phyloP scores from a whole-genome alignment of 1,140 invertebrate species.

The Cepaea nemoralis region DNA sequence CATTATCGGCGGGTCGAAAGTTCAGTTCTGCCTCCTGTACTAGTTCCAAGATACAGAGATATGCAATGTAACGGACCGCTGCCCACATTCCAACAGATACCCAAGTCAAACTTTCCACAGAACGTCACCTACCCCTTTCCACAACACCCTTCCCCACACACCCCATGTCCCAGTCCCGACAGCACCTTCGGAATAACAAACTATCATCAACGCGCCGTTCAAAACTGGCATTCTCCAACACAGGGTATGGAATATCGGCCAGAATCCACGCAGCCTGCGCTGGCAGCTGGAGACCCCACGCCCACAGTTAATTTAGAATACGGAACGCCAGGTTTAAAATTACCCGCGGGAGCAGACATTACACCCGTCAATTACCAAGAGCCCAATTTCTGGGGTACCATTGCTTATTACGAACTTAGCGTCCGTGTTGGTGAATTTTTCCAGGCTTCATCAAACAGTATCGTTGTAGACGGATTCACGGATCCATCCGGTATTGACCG shows the following conservation, averaged over 20 bases:
- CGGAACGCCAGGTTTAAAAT: background rate
- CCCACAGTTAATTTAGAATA: background rate
- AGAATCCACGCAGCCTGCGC: background rate
- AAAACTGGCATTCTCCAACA: no score
- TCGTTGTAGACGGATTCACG: slow-evolving; percentile 96
- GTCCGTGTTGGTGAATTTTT: slow-evolving; percentile 95
- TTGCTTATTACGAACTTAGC: slow-evolving; percentile 96
- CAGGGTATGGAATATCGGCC: background rate
- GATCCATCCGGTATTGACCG: slow-evolving; percentile 89
- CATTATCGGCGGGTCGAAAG: slow-evolving; percentile 86
- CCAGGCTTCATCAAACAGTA: slow-evolving; percentile 89
- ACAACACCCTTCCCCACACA: slow-evolving; percentile 58
- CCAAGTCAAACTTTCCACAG: slow-evolving; percentile 92
- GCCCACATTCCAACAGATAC: slow-evolving; percentile 83
- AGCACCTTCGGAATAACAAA: no score
- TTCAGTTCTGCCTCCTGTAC: slow-evolving; percentile 91
- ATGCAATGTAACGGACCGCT: slow-evolving; percentile 85
- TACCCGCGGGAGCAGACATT: background rate
- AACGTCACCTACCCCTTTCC: slow-evolving; percentile 85
- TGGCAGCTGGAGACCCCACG: background rate
- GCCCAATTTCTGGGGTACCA: slow-evolving; percentile 94
- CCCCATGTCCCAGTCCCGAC: slow-evolving; percentile 64
- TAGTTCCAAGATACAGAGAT: slow-evolving; percentile 95
- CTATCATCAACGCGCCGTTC: no score
- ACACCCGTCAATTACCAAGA: slow-evolving; percentile 78